These are phyloP conservation scores for Peromyscus attwateri DNA, from an alignment of 2,797 vertebrate genomes.

Conservation along the genomic window DNA sequence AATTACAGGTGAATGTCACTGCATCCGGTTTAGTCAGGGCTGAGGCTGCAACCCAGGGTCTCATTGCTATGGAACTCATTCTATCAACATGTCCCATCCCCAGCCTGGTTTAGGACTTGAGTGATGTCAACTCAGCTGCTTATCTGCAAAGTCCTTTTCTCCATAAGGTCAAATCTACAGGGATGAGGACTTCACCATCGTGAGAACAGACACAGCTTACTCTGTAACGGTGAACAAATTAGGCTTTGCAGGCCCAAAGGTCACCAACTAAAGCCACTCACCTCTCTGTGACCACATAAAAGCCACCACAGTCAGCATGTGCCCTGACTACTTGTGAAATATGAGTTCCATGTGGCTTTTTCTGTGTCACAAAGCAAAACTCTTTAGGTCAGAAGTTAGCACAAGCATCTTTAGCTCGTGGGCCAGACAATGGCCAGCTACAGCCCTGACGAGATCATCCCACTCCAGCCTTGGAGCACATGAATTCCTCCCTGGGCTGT, in stretches of 20 bases:
- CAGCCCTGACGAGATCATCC: background rate
- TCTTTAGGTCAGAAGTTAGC: background rate
- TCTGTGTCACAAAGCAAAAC: background rate
- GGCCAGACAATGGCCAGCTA: background rate
- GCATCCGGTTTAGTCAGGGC: background rate
- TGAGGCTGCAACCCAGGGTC: background rate
- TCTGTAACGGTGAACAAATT: background rate
- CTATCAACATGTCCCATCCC: background rate
- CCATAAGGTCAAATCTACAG: background rate
- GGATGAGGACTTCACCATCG: background rate
- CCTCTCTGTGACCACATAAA: background rate
- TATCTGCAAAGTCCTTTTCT: background rate
- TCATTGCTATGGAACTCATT: background rate
- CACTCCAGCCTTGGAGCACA: accelerated
- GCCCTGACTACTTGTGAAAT: background rate
- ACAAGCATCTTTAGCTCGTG: background rate
- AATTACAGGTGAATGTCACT: too few relatives aligned
- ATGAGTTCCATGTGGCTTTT: background rate
- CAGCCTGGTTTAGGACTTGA: background rate
- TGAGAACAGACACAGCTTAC: background rate
- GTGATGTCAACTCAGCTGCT: background rate
- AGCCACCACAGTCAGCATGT: accelerated
- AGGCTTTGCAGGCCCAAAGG: background rate
- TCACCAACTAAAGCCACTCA: background rate
- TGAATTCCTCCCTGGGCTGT: background rate